These are phyloP conservation scores for Loriculus beryllinus DNA, from an alignment of 2,797 vertebrate genomes.

Conservation along the genomic window DNA sequence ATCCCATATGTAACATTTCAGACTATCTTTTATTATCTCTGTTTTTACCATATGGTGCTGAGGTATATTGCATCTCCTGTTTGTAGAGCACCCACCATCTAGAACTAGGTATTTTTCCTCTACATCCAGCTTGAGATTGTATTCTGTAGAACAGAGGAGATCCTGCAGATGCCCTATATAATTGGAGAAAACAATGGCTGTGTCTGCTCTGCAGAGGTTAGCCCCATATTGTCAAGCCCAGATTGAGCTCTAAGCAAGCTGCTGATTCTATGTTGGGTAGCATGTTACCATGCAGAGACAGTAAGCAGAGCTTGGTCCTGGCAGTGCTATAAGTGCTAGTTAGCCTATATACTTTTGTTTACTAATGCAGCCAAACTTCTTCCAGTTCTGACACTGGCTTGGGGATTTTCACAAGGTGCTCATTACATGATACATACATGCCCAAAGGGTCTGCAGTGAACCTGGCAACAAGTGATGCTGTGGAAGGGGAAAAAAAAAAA, in stretches of 20 bases:
- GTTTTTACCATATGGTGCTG: neutral
- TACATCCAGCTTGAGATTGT: neutral
- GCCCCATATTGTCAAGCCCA: neutral
- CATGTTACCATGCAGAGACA: neutral
- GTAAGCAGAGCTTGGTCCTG: neutral
- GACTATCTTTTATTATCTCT: neutral
- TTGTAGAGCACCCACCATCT: neutral
- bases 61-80: neutral
- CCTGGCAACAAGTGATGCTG: neutral
- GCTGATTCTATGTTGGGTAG: neutral
- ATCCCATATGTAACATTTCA: neutral
- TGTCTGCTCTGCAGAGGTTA: neutral
- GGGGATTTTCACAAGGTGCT: neutral
- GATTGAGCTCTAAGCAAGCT: neutral
- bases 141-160: neutral
- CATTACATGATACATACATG: neutral
- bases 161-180: neutral
- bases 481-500: neutral
- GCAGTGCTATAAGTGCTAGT: neutral
- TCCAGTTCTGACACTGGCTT: neutral
- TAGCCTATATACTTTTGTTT: neutral
- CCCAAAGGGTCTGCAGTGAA: neutral
- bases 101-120: neutral
- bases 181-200: neutral
- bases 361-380: neutral